Evolutionary conservation across 2,113 vertebrate genomes (phyloP).

Genomic region (Irena cyanogastra): DNA sequence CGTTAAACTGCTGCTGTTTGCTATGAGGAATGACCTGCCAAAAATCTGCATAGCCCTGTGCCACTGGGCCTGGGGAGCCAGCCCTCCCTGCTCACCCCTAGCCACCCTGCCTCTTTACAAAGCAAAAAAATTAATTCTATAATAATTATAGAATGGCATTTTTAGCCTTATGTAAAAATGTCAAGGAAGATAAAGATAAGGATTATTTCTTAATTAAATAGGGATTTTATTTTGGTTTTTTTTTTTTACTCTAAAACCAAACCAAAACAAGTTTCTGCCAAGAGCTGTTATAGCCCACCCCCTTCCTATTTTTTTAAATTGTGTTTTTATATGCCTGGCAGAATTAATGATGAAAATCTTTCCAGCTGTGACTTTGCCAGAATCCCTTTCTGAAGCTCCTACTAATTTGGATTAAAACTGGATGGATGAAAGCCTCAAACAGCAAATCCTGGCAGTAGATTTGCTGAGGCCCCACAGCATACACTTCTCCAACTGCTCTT

Average conservation of each 20-base stretch:
- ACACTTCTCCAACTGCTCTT: constrained; percentile 60
- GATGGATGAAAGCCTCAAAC: constrained; percentile 64
- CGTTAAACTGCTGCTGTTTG: constrained; percentile 2
- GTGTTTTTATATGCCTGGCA: constrained; percentile 66
- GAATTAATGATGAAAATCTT: constrained; percentile 54
- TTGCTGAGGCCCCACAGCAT: constrained; percentile 46
- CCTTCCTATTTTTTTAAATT: constrained; percentile 23
- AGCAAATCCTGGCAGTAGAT: constrained; percentile 58
- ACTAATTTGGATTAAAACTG: constrained; percentile 72
- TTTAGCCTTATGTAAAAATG: constrained; percentile 25
- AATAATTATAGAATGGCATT: not conserved
- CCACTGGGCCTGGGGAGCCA: not conserved
- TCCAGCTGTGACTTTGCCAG: constrained; percentile 63
- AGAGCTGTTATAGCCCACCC: not conserved
- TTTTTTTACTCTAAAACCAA: constrained; percentile 44
- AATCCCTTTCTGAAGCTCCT: constrained; percentile 70
- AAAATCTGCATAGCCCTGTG: not conserved
- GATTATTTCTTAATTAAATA: constrained; percentile 63
- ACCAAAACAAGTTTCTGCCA: constrained; percentile 15
- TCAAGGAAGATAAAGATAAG: not conserved
- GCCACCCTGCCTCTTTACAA: not conserved
- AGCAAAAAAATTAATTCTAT: constrained; percentile 20
- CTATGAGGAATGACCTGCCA: not conserved
- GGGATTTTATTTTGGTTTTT: constrained; percentile 21
- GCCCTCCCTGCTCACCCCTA: not conserved